Evolutionary conservation across 2,888 invertebrate species (phyloP).

Genomic region (Agrotis exclamationis): DNA sequence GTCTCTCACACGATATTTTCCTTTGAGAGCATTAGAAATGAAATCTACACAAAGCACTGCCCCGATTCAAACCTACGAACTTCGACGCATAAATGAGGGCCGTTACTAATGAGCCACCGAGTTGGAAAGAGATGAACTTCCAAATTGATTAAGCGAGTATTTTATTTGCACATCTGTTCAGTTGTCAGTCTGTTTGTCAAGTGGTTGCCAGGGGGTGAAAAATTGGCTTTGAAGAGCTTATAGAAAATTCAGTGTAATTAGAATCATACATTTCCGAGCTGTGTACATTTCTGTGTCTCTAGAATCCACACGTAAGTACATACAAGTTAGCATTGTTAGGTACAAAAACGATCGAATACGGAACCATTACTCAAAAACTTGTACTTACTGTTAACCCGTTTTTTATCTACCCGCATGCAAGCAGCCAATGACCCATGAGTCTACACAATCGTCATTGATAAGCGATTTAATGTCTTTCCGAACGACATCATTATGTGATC

Average conservation of each 20-base stretch:
- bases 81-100: no score
- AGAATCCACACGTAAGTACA: no score
- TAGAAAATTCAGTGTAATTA: neutral
- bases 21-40: no score
- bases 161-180: slow-evolving; percentile 43
- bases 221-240: neutral
- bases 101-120: no score
- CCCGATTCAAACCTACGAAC: no score
- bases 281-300: neutral
- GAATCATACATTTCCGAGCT: neutral
- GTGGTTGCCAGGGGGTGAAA: neutral
- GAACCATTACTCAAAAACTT: slow-evolving; percentile 25
- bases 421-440: slow-evolving; percentile 61
- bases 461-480: slow-evolving; percentile 53
- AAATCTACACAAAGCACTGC: no score
- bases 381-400: slow-evolving; percentile 23
- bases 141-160: neutral
- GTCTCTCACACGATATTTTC: no score
- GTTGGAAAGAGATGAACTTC: neutral
- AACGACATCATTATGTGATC: slow-evolving; percentile 39
- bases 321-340: neutral
- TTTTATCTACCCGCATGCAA: slow-evolving; percentile 71
- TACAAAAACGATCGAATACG: slow-evolving; percentile 13
- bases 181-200: slow-evolving; percentile 1
- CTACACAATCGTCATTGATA: slow-evolving; percentile 59